Conservation (phyloP, 2,113 vertebrate species). For the Myotis yumanensis region DNA sequence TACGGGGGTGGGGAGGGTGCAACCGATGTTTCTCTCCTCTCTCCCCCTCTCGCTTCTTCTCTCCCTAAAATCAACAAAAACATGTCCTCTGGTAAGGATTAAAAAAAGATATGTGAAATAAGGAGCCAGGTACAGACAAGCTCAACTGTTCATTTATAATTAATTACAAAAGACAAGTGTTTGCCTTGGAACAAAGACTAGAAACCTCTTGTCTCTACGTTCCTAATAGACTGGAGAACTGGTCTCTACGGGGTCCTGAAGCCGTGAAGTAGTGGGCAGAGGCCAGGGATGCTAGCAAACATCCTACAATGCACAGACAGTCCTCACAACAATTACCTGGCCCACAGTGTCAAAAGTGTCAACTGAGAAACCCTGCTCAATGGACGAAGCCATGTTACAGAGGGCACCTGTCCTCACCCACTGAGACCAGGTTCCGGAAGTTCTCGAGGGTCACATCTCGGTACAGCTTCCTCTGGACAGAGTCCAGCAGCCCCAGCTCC, state of each 20-base stretch:
- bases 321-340: not conserved
- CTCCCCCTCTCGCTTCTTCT: not conserved
- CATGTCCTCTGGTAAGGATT: not conserved
- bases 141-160: not conserved
- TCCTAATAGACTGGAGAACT: not conserved
- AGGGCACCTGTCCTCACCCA: conserved; percentile 56
- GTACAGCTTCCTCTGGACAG: conserved; percentile 31
- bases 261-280: not conserved
- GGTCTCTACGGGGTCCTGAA: not conserved
- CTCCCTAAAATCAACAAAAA: not conserved
- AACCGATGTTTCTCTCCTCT: too few relatives aligned
- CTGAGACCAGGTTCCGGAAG: conserved; percentile 52
- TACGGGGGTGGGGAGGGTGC: too few relatives aligned
- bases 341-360: not conserved
- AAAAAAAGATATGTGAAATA: not conserved
- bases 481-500: conserved; percentile 56
- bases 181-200: not conserved
- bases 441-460: conserved; percentile 65
- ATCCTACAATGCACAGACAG: not conserved
- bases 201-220: not conserved
- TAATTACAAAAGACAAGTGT: not conserved
- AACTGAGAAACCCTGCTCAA: not conserved
- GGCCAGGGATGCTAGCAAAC: not conserved
- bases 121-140: not conserved
- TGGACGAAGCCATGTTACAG: not conserved